These are phyloP conservation scores for Gonocerus acuteangulatus DNA, from an alignment of 2,888 invertebrate species.

Conservation along the genomic window DNA sequence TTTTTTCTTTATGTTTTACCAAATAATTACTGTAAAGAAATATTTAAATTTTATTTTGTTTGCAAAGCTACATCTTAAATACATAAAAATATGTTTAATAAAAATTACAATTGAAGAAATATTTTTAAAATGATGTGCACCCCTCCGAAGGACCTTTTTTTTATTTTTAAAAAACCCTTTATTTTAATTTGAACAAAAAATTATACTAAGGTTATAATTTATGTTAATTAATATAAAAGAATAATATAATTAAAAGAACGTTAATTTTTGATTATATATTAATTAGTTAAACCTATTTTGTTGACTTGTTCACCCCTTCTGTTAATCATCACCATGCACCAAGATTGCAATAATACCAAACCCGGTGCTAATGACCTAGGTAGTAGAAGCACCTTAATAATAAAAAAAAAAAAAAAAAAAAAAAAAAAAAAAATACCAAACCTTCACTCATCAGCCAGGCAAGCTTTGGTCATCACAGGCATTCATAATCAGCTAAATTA, in stretches of 20 bases:
- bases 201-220: neutral
- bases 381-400: too few relatives aligned
- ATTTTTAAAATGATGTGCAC: neutral
- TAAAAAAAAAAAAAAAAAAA: constrained; percentile 1
- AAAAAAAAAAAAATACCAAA: neutral
- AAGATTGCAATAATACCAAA: too few relatives aligned
- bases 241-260: too few relatives aligned
- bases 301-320: constrained; percentile 27
- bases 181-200: neutral
- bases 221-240: neutral
- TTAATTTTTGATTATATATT: too few relatives aligned
- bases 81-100: neutral
- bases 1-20: too few relatives aligned
- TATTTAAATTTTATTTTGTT: too few relatives aligned
- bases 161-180: neutral
- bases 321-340: constrained; percentile 15
- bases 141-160: neutral
- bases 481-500: constrained; percentile 12
- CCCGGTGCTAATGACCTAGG: too few relatives aligned
- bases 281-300: constrained; percentile 31
- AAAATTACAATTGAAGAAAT: neutral
- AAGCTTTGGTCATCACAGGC: constrained; percentile 12
- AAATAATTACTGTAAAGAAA: too few relatives aligned
- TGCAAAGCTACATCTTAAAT: neutral
- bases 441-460: constrained; percentile 22